Evolutionary conservation across 1,140 invertebrate species (phyloP).

Genomic region (Andricus grossulariae): DNA sequence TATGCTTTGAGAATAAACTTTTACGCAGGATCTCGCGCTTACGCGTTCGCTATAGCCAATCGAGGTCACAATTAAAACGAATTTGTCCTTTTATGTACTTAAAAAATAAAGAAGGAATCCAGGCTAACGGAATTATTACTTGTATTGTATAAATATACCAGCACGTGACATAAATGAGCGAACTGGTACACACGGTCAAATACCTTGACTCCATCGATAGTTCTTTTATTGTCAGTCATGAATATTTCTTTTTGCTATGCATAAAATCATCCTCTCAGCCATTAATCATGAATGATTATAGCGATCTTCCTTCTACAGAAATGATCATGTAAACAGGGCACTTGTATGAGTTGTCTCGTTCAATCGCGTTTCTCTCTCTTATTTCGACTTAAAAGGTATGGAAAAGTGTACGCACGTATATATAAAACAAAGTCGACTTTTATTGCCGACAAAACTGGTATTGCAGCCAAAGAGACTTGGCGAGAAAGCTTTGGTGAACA

Average conservation of each 20-base stretch:
- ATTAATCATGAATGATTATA: neutral
- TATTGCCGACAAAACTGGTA: neutral
- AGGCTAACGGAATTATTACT: no score
- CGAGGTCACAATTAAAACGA: no score
- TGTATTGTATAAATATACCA: no score
- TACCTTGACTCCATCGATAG: slow-evolving; percentile 9
- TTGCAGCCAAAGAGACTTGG: neutral
- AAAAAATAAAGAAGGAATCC: no score
- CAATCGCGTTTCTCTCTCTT: neutral
- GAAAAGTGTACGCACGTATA: neutral
- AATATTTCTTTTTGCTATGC: neutral
- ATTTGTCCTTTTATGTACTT: no score
- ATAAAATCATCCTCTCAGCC: slow-evolving; percentile 15
- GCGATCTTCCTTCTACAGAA: neutral
- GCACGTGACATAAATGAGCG: no score
- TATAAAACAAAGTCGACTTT: neutral
- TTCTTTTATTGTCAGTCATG: slow-evolving; percentile 4
- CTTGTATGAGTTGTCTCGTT: neutral
- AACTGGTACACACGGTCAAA: neutral
- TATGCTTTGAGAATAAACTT: neutral
- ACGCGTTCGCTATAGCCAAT: no score
- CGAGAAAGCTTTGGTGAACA: slow-evolving; percentile 42
- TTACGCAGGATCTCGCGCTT: neutral
- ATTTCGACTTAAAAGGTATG: neutral
- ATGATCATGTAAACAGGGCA: neutral